Evolutionary conservation across 2,797 vertebrate species (phyloP), one percentile per base, ranked within the genome.

Genomic region (Catharus ustulatus): DNA sequence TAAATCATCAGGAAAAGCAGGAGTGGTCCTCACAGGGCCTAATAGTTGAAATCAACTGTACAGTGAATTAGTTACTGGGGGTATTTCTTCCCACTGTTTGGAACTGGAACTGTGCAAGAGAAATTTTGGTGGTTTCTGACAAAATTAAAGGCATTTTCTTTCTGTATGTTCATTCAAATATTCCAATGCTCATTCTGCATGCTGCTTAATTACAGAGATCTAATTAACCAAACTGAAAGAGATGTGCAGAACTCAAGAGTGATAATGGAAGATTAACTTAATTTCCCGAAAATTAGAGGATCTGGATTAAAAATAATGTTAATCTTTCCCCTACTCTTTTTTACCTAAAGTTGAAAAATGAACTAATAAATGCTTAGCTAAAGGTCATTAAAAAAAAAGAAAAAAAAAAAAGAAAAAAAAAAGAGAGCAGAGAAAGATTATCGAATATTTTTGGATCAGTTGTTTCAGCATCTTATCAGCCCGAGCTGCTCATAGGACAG

Each of bases 271-370:
- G 18, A 79, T 74, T 80, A 92, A 76, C n/a, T 48, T 80, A 0
- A 66, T 84, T 95, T 96, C 46, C 95, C 45, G 40, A 63, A 79
- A 91, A 89, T 79, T 48, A 82, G 48, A 87, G 30, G 46, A 68
- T 26, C 13, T 68, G 40, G 16, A 34, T 74, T 89, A 64, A 67
- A 91, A 75, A 13, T 13, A 40, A 49, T 40, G 22, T 20, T 73
- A 15, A 67, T 85, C 77, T 81, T 66, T 6, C 11, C 13, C 5
- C 15, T 32, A 15, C 6, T 61, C 7, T 38, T 52, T 77, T 79
- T 92, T 29, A 38, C 32, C 26, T 54, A 18, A 72, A 75, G 43
- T 54, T 84, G 66, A 78, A 76, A 89, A 91, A 68, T 64, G 30
- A 83, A 68, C 30, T 51, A 77, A 66, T 40, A 64, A 43, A 54